phyloP scores from a whole-genome alignment of 2,888 invertebrate species.

The Frankliniella fusca region DNA sequence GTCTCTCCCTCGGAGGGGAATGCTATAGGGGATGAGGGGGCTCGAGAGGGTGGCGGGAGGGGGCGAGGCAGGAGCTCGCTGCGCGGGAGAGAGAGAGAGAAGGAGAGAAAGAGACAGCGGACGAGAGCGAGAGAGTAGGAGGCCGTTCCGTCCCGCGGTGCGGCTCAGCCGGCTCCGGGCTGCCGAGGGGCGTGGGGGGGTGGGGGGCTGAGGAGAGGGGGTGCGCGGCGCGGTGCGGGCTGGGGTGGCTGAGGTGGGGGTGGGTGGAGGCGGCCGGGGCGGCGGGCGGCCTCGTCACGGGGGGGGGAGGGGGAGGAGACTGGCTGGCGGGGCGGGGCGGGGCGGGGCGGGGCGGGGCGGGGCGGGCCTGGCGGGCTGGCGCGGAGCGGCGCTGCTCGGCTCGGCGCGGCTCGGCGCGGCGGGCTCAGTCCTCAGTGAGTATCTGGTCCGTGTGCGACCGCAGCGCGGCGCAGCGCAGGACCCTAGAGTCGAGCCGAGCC shows the following conservation, averaged over 20 bases:
- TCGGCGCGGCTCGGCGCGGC: neutral
- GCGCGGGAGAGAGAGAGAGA: neutral
- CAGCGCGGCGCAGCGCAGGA: neutral
- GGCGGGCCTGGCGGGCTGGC: neutral
- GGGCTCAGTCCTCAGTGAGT: neutral
- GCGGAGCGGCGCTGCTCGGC: neutral
- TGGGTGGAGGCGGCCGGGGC: neutral
- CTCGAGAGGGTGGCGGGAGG: neutral
- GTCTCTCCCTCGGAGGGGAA: neutral
- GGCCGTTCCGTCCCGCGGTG: neutral
- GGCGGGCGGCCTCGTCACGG: neutral
- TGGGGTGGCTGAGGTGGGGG: neutral
- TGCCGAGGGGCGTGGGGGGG: neutral
- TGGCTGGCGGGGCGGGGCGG: neutral
- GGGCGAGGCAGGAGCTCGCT: neutral
- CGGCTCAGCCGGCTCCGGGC: constrained; percentile 20
- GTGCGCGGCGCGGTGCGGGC: neutral
- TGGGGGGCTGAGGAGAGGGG: neutral
- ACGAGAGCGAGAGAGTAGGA: neutral
- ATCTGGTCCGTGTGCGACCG: neutral
- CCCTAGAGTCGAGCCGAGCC: neutral
- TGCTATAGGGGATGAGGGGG: neutral
- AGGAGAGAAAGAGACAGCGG: neutral
- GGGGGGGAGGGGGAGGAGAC: neutral
- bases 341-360: neutral